phyloP scores from a whole-genome alignment of 1,140 invertebrate genomes.

The Lepidurus arcticus region DNA sequence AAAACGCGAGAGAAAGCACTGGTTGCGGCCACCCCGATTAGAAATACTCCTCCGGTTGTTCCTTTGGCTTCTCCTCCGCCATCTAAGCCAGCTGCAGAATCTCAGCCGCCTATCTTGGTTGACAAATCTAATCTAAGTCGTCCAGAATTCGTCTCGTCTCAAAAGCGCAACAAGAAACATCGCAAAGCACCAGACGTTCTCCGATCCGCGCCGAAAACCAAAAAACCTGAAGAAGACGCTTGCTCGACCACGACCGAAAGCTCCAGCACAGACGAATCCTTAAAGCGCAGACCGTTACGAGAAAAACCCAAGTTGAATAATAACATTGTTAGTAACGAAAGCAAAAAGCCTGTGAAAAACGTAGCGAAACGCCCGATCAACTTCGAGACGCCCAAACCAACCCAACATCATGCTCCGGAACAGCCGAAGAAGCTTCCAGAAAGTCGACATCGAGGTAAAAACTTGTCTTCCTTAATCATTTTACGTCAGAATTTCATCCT shows the following conservation, averaged over 20 bases:
- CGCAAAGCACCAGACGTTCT: not conserved
- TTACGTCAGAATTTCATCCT: not conserved
- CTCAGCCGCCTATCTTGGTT: not conserved
- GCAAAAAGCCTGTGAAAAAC: not conserved
- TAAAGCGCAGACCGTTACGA: not conserved
- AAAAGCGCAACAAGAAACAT: not conserved
- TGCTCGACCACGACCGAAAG: not conserved
- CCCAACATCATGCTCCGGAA: not conserved
- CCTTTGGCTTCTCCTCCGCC: not conserved
- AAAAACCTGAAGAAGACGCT: not conserved
- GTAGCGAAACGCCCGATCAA: not conserved
- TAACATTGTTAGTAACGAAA: not conserved
- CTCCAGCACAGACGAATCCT: not conserved
- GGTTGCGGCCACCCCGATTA: not conserved
- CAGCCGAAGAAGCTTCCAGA: not conserved
- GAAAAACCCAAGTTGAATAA: not conserved
- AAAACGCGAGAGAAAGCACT: not conserved
- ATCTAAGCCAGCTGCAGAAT: not conserved
- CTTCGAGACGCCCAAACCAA: not conserved
- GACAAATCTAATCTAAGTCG: not conserved
- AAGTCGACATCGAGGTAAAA: not conserved
- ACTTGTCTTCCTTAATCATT: not conserved
- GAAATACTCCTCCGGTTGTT: not conserved
- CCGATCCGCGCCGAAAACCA: not conserved
- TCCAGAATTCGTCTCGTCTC: not conserved